Percentiles rank a stretch among this genome's conserved stretches.
These are phyloP conservation scores for Zygothrica quintamaculata DNA, from an alignment of 2,888 invertebrate genomes.

Conservation along the genomic window DNA sequence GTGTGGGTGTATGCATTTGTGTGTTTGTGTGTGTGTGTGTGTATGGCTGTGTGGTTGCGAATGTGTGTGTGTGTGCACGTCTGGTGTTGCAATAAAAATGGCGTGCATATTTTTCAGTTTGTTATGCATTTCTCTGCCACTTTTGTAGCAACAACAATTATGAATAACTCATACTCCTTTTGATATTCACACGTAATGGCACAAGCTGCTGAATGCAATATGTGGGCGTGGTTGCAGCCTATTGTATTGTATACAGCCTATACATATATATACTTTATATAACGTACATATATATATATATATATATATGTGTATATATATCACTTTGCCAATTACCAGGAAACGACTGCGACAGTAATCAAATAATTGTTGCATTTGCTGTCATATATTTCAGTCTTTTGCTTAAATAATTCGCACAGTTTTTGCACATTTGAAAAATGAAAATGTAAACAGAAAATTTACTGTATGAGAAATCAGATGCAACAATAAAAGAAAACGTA, in stretches of 20 bases:
- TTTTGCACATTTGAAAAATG: slow-evolving; percentile 49
- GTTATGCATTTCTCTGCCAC: slow-evolving; percentile 77
- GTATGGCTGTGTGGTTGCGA: slow-evolving; percentile 12
- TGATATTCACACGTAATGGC: slow-evolving; percentile 57
- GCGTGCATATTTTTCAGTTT: slow-evolving; percentile 77
- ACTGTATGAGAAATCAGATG: neutral
- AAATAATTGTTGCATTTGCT: slow-evolving; percentile 75
- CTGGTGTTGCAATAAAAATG: slow-evolving; percentile 76
- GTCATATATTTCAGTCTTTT: slow-evolving; percentile 61
- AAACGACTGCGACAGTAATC: slow-evolving; percentile 71
- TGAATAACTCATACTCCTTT: slow-evolving; percentile 64
- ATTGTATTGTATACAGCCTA: slow-evolving; percentile 12
- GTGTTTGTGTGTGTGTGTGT: slow-evolving; percentile 15
- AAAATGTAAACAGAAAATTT: slow-evolving; percentile 8
- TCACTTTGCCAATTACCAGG: slow-evolving; percentile 70
- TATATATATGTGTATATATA: slow-evolving; percentile 53
- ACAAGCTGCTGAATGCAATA: slow-evolving; percentile 44
- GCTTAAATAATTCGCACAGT: slow-evolving; percentile 68
- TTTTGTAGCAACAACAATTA: slow-evolving; percentile 77
- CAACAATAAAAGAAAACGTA: neutral
- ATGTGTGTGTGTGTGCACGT: slow-evolving; percentile 33
- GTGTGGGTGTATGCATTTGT: neutral
- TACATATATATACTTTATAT: neutral
- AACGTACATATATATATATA: slow-evolving; percentile 5
- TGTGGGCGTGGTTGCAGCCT: slow-evolving; percentile 46